Percentiles rank a stretch among this genome's conserved stretches.
phyloP scores from a whole-genome alignment of 1,140 invertebrate species.

The Zaprionus inermis region DNA sequence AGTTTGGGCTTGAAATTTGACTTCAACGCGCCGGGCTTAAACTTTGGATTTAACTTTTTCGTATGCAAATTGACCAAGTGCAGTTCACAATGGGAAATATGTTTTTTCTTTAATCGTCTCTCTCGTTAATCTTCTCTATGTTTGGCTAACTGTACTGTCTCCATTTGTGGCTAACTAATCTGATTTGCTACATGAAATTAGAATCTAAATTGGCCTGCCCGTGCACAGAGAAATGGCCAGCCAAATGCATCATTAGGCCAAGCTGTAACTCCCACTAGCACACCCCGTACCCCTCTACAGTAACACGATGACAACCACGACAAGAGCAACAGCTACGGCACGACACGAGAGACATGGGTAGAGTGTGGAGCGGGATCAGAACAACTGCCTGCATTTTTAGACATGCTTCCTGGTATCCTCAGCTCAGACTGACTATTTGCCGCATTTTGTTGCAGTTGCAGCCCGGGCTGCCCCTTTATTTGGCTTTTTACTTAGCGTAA shows the following conservation, averaged over 20 bases:
- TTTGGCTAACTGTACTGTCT: constrained; percentile 57
- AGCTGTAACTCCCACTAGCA: constrained; percentile 33
- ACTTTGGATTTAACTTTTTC: constrained; percentile 20
- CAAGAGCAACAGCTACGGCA: constrained; percentile 47
- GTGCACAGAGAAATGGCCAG: constrained; percentile 18
- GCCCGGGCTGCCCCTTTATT: constrained; percentile 51
- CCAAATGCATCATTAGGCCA: constrained; percentile 71
- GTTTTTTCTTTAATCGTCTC: background rate
- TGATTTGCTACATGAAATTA: constrained; percentile 78
- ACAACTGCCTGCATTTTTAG: constrained; percentile 60
- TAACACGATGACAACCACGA: constrained; percentile 63
- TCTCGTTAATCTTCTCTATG: background rate
- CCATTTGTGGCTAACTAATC: constrained; percentile 67
- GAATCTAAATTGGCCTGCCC: constrained; percentile 73
- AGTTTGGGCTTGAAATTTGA: constrained; percentile 23
- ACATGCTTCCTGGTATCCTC: constrained; percentile 71
- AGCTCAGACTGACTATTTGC: constrained; percentile 10
- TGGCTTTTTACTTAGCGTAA: constrained; percentile 73
- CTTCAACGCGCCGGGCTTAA: too few relatives aligned
- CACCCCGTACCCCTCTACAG: constrained; percentile 39
- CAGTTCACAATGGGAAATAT: constrained; percentile 1
- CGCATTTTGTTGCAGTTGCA: background rate
- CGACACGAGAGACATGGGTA: constrained; percentile 38
- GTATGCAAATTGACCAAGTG: constrained; percentile 32
- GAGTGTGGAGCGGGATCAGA: constrained; percentile 14